Percentiles rank a stretch among this genome's conserved stretches.
Evolutionary conservation across 2,888 invertebrate genomes (phyloP).

Genomic region (Kryphioiulus occultus): DNA sequence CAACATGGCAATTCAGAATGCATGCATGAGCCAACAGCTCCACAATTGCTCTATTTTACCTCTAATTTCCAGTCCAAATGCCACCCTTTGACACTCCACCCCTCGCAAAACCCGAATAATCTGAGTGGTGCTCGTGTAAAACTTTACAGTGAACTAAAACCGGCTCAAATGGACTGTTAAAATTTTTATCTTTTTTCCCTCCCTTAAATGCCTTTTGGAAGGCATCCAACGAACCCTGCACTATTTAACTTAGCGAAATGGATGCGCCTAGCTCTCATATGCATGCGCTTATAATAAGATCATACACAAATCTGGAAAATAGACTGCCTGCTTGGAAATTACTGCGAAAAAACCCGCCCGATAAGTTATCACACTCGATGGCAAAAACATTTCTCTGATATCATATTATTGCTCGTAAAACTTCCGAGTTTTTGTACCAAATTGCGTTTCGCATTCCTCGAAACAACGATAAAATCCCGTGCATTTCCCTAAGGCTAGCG

Average conservation of each 20-base stretch:
- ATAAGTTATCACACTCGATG: slow-evolving; percentile 15
- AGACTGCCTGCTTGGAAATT: neutral
- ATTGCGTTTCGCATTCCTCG: slow-evolving; percentile 23
- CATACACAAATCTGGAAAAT: slow-evolving; percentile 9
- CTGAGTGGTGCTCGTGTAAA: neutral
- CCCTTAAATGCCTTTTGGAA: slow-evolving; percentile 15
- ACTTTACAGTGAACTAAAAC: slow-evolving; percentile 15
- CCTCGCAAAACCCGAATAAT: neutral
- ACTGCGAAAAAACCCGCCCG: neutral
- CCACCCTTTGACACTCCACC: too few species aligned
- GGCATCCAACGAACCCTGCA: slow-evolving; percentile 1
- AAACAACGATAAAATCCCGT: slow-evolving; percentile 4
- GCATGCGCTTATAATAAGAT: slow-evolving; percentile 9
- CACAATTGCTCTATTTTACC: neutral
- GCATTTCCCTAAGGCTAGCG: neutral
- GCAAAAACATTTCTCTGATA: slow-evolving; percentile 13
- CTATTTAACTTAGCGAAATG: neutral
- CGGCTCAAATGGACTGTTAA: slow-evolving; percentile 23
- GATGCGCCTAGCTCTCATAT: neutral
- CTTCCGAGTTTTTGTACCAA: slow-evolving; percentile 11
- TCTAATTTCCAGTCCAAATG: neutral
- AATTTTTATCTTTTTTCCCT: slow-evolving; percentile 12
- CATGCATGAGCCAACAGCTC: slow-evolving; percentile 2
- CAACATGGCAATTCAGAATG: neutral
- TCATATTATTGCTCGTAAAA: slow-evolving; percentile 14